phyloP scores from a whole-genome alignment of 2,797 vertebrate genomes.

The Rhinogobio ventralis region DNA sequence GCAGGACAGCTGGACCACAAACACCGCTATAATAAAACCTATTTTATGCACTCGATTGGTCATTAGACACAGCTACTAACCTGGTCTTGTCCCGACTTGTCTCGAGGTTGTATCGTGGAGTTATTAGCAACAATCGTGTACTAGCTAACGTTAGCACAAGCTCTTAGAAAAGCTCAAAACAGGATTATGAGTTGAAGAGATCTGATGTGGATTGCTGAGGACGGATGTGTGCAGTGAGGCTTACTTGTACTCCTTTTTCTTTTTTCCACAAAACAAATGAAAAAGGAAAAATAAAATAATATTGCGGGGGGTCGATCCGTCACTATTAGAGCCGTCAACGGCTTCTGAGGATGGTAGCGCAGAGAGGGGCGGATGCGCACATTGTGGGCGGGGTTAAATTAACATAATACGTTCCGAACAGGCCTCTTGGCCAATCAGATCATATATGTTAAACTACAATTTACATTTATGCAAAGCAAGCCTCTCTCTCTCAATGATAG shows the following conservation, averaged over 20 bases:
- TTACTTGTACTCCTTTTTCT: constrained; percentile 80
- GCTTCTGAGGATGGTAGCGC: constrained; percentile 79
- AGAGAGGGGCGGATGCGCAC: constrained; percentile 60
- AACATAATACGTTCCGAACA: constrained; percentile 51
- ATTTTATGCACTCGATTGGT: background rate
- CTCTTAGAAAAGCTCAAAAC: constrained; percentile 46
- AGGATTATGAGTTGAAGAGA: constrained; percentile 38
- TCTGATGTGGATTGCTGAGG: constrained; percentile 49
- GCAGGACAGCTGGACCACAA: constrained; percentile 5
- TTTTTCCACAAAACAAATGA: constrained; percentile 76
- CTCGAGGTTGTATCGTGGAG: constrained; percentile 82
- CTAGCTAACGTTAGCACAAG: constrained; percentile 57
- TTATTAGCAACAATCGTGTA: constrained; percentile 69
- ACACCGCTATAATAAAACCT: background rate
- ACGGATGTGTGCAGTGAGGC: constrained; percentile 62
- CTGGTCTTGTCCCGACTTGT: constrained; percentile 86
- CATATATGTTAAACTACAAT: background rate
- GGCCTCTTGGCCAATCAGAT: constrained; percentile 48
- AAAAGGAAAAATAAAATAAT: constrained; percentile 76
- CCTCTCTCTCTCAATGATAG: constrained; percentile 23
- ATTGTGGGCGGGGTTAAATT: constrained; percentile 52
- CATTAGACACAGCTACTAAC: constrained; percentile 72
- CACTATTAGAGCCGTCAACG: constrained; percentile 84
- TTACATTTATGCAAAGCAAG: constrained; percentile 45
- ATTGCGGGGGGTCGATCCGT: constrained; percentile 73